Percentiles rank a stretch among this genome's conserved stretches.
These are phyloP conservation scores for Poeciliopsis retropinna DNA, from an alignment of 2,113 vertebrate genomes.

Conservation along the genomic window DNA sequence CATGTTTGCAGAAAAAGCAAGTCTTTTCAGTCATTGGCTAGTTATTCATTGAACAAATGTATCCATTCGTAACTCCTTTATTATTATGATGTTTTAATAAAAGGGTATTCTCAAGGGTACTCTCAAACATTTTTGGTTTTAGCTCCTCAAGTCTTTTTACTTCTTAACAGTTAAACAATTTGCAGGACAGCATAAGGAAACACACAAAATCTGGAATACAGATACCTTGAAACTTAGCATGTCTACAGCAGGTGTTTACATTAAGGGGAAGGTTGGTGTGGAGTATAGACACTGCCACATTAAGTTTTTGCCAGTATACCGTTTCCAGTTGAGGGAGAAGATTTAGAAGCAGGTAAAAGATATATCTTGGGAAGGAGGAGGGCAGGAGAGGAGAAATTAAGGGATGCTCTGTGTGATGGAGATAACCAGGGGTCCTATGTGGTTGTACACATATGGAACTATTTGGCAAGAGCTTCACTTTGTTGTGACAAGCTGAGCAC, in stretches of 20 bases:
- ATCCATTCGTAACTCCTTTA: neutral
- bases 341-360: slow-evolving; percentile 20
- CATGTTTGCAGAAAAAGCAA: neutral
- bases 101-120: neutral
- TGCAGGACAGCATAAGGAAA: slow-evolving; percentile 61
- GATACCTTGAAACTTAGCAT: slow-evolving; percentile 81
- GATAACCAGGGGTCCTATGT: slow-evolving; percentile 67
- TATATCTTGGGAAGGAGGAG: slow-evolving; percentile 33
- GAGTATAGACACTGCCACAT: slow-evolving; percentile 47
- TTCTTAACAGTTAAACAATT: slow-evolving; percentile 6
- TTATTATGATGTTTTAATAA: neutral
- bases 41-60: neutral
- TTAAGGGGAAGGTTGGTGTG: slow-evolving; percentile 38
- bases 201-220: slow-evolving; percentile 80
- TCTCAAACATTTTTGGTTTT: neutral
- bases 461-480: neutral
- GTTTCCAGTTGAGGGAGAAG: slow-evolving; percentile 69
- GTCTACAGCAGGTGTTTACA: slow-evolving; percentile 62
- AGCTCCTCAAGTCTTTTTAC: neutral
- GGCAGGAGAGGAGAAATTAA: slow-evolving; percentile 9
- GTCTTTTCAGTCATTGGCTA: neutral
- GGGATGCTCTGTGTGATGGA: slow-evolving; percentile 53
- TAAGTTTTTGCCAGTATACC: slow-evolving; percentile 77
- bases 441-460: slow-evolving; percentile 64
- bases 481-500: neutral